Conservation (phyloP, 1,140 invertebrate genomes). For the Saccostrea cuccullata region DNA sequence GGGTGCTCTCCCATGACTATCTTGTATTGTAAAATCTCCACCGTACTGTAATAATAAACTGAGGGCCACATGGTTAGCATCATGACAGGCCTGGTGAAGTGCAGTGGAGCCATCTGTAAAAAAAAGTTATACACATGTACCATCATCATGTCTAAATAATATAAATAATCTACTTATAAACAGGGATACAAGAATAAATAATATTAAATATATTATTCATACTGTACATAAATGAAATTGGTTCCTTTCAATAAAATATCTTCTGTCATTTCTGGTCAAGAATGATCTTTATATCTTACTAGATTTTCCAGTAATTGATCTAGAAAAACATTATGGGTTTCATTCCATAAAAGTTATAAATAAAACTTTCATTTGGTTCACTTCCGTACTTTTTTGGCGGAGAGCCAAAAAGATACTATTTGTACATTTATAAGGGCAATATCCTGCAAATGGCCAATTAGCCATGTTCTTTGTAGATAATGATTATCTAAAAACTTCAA, state of each 20-base stretch:
- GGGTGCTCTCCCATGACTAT: conserved; percentile 73
- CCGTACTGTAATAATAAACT: conserved; percentile 73
- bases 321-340: too few relatives aligned
- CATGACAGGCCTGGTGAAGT: conserved; percentile 77
- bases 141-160: neutral
- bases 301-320: too few relatives aligned
- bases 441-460: neutral
- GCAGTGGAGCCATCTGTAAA: conserved; percentile 77
- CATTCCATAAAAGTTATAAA: neutral
- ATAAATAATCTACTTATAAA: neutral
- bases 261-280: too few relatives aligned
- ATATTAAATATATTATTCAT: too few relatives aligned
- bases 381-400: neutral
- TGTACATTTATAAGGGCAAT: neutral
- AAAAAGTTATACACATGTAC: too few relatives aligned
- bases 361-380: neutral
- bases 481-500: neutral
- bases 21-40: conserved; percentile 74
- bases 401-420: neutral
- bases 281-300: too few relatives aligned
- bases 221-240: too few relatives aligned
- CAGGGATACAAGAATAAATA: too few relatives aligned
- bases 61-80: conserved; percentile 74
- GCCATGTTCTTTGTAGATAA: neutral
- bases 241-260: too few relatives aligned